A percentile compares a stretch with the other conserved stretches of the same genome.
Conservation (phyloP, 2,888 invertebrate genomes). For the Oconnorella tubifera region DNA sequence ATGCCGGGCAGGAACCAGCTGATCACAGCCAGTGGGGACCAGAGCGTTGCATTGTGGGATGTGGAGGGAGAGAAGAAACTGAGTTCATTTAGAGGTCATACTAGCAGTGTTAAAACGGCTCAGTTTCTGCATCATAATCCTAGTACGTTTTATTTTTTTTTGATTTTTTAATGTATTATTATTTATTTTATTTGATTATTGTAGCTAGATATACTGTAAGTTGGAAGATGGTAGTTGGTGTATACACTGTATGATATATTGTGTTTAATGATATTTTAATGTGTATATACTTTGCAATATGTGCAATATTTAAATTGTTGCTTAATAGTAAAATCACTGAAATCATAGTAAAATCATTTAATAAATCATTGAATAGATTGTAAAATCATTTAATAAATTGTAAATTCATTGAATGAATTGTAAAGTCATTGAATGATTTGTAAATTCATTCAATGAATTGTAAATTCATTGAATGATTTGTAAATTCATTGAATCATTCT, state of each 20-base stretch:
- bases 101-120: constrained; percentile 75
- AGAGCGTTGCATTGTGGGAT: constrained; percentile 77
- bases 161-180: background rate
- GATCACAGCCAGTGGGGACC: constrained; percentile 81
- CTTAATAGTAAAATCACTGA: no score
- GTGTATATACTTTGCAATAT: no score
- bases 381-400: no score
- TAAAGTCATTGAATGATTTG: no score
- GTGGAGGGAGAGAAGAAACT: constrained; percentile 56
- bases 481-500: background rate
- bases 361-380: no score
- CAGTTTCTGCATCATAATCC: constrained; percentile 68
- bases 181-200: background rate
- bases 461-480: no score
- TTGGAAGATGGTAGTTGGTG: background rate
- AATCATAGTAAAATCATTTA: no score
- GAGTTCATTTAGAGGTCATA: constrained; percentile 68
- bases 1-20: constrained; percentile 70
- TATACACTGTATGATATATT: background rate
- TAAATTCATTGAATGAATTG: no score
- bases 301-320: no score
- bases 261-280: background rate
- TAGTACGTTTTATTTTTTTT: constrained; percentile 41
- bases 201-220: no score
- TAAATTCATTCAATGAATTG: no score